phyloP scores from a whole-genome alignment of 64 coral and sea anemone genomes.

The Cladopsammia gracilis region DNA sequence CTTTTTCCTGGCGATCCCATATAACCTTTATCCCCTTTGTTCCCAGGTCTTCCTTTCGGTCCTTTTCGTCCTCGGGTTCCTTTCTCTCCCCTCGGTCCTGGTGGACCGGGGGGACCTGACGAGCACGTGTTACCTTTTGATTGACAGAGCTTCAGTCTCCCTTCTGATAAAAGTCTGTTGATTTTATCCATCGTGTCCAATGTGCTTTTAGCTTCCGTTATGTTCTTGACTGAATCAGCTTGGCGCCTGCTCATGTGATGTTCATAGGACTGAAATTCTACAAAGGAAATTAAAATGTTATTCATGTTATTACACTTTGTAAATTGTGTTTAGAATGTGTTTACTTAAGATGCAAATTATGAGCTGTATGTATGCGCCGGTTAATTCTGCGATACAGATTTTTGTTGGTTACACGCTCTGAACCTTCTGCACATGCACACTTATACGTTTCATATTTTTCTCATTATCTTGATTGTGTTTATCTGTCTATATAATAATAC shows the following conservation, averaged over 20 bases:
- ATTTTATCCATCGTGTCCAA: neutral
- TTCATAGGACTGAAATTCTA: neutral
- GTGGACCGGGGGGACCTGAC: neutral
- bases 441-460: no score
- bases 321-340: no score
- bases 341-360: no score
- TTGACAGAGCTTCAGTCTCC: neutral
- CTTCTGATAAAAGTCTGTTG: conserved; percentile 4
- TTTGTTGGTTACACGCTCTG: no score
- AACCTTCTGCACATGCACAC: no score
- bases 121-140: neutral
- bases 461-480: no score
- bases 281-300: neutral
- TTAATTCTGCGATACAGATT: no score
- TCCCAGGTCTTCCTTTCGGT: neutral
- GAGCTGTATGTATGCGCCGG: no score
- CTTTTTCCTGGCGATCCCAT: conserved; percentile 20
- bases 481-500: no score
- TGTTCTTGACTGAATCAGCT: neutral
- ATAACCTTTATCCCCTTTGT: conserved; percentile 2
- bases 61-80: conserved; percentile 6
- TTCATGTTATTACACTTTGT: no score
- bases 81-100: conserved; percentile 35
- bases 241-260: neutral
- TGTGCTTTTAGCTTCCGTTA: neutral